Percentiles rank a stretch among this genome's conserved stretches.
Conservation (phyloP, 2,113 vertebrate genomes). For the Notothenia rossii region DNA sequence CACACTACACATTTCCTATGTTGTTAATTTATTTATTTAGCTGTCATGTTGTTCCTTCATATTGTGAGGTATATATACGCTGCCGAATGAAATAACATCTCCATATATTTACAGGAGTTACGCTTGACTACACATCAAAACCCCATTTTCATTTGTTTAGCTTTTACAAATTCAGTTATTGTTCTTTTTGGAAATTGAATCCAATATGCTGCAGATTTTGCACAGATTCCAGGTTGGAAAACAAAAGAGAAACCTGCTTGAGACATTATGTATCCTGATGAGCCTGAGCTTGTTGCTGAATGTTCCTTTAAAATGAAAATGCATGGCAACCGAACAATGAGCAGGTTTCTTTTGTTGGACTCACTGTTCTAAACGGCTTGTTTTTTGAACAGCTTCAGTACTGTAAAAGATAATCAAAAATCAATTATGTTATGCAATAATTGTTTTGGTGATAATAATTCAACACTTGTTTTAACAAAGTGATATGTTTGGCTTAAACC, state of each 20-base stretch:
- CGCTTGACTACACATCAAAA: constrained; percentile 34
- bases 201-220: constrained; percentile 76
- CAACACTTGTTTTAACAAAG: constrained; percentile 8
- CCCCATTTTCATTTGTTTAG: neutral
- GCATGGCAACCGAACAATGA: constrained; percentile 63
- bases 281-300: constrained; percentile 57
- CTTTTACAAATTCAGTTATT: constrained; percentile 5
- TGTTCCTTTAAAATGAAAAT: constrained; percentile 64
- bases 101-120: constrained; percentile 47
- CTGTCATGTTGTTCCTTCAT: constrained; percentile 68
- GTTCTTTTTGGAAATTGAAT: constrained; percentile 47
- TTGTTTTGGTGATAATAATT: constrained; percentile 16
- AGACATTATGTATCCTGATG: constrained; percentile 38
- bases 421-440: constrained; percentile 54
- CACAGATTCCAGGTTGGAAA: constrained; percentile 65
- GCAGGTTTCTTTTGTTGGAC: constrained; percentile 37
- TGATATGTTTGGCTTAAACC: constrained; percentile 9
- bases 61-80: constrained; percentile 52
- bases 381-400: constrained; percentile 56
- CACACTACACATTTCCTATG: constrained; percentile 70
- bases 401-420: constrained; percentile 22
- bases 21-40: constrained; percentile 81
- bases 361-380: constrained; percentile 32
- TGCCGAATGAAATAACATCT: constrained; percentile 48
- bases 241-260: constrained; percentile 43